These are phyloP conservation scores for Lordiphosa fenestrarum DNA, from an alignment of 2,888 invertebrate genomes.

Conservation along the genomic window DNA sequence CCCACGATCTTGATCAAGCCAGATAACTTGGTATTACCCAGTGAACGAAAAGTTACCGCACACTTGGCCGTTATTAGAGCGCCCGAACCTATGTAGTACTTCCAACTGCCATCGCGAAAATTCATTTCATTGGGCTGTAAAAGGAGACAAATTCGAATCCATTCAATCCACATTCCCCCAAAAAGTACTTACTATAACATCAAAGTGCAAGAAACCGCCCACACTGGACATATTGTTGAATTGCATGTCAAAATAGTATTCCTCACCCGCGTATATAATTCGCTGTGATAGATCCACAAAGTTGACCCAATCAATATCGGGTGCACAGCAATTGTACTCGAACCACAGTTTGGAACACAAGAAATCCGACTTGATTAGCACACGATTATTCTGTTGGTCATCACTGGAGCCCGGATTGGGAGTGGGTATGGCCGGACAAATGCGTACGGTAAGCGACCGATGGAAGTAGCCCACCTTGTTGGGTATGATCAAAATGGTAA, in stretches of 20 bases:
- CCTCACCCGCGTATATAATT: slow-evolving; percentile 64
- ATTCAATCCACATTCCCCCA: background rate
- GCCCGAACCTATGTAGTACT: slow-evolving; percentile 61
- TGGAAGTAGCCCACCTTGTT: slow-evolving; percentile 65
- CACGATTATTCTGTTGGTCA: slow-evolving; percentile 17
- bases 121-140: slow-evolving; percentile 61
- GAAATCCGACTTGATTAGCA: slow-evolving; percentile 53
- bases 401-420: slow-evolving; percentile 26
- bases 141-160: no score
- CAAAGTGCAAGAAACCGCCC: slow-evolving; percentile 73
- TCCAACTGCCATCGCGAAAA: slow-evolving; percentile 63
- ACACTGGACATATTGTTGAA: slow-evolving; percentile 63
- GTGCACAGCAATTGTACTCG: slow-evolving; percentile 69
- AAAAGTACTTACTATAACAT: slow-evolving; percentile 67
- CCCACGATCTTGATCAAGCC: slow-evolving; percentile 75
- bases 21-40: slow-evolving; percentile 53
- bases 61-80: slow-evolving; percentile 43
- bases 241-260: slow-evolving; percentile 60
- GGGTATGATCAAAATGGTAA: slow-evolving; percentile 73
- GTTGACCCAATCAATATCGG: slow-evolving; percentile 57
- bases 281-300: slow-evolving; percentile 48
- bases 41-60: slow-evolving; percentile 52
- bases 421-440: slow-evolving; percentile 55
- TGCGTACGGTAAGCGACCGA: slow-evolving; percentile 62
- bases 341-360: slow-evolving; percentile 64